Base-by-base conservation (phyloP, 2,888 invertebrate species). In the Gonocerus acuteangulatus region DNA sequence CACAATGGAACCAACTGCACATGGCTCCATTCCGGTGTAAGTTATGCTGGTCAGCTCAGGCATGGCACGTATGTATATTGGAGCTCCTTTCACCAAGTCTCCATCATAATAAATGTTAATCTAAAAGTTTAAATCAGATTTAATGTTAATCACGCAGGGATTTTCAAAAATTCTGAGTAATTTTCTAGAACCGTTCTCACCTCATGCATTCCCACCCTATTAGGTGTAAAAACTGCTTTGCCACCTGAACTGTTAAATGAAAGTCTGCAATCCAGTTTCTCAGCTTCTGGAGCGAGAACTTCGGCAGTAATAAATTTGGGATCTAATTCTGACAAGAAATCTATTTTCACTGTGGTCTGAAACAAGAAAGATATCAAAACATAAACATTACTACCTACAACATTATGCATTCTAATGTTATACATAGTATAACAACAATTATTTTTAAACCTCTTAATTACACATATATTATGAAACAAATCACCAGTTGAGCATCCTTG, bases 171-270 rank as follows among this genome's bases (percentile, higher is more conserved):
- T n/a, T n/a, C n/a, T n/a, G n/a, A n/a, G n/a, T n/a, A n/a, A n/a
- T n/a, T n/a, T n/a, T n/a, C n/a, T n/a, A n/a, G n/a, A n/a, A n/a
- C n/a, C n/a, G 39, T 3, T 9, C 39, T 66, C 70, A 82, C 82
- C 78, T 91, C 91, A 73, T 95, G 95, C 86, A 93, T 90, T 66
- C 95, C 95, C 68, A 93, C 87, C 74, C 92, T 91, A 66, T 87
- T 86, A 0, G 95, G 93, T 7, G 87, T 80, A 71, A 91, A 95
- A 62, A 84, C 83, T 7, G 93, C 94, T 66, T 86, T 84, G 1
- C 91, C 93, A 34, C 84, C 80, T 6, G 79, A 75, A 68, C 86
- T 85, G 32, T 75, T 75, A 63, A 89, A 74, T 61, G 82, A 82
- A 54, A 85, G 73, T 65, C 78, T 74, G 68, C 79, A 79, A 60